phyloP scores from a whole-genome alignment of 2,113 vertebrate genomes.

The Axis porcinus region DNA sequence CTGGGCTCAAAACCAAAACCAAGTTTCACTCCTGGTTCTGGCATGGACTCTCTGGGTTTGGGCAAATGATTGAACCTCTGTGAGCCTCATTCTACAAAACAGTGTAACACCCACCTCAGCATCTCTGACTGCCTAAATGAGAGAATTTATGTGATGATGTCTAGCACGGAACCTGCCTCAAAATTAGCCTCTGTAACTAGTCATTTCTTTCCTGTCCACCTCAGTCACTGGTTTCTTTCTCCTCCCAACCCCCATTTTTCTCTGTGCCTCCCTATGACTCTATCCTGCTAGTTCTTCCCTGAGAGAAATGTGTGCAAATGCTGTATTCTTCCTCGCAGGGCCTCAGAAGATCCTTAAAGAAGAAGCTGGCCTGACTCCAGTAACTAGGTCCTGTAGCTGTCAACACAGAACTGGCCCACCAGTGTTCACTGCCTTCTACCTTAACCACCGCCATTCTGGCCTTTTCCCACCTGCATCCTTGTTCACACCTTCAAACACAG shows the following conservation, averaged over 20 bases:
- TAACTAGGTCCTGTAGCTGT: neutral
- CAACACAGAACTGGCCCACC: rapidly evolving
- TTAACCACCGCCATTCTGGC: neutral
- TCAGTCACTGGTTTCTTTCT: neutral
- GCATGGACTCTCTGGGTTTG: neutral
- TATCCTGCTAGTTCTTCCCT: neutral
- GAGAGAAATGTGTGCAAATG: neutral
- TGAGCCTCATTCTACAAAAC: neutral
- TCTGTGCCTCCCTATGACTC: neutral
- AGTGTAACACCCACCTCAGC: too few relatives aligned
- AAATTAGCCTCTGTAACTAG: neutral
- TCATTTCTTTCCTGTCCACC: neutral
- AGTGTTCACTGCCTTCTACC: neutral
- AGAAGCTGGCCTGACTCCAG: neutral
- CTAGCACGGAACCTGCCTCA: neutral
- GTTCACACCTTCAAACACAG: neutral
- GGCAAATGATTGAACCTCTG: neutral
- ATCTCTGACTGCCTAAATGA: neutral
- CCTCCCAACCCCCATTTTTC: neutral
- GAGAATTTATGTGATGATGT: neutral
- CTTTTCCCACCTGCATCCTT: neutral
- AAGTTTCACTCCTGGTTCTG: neutral
- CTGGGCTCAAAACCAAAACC: neutral
- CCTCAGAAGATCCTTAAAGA: neutral
- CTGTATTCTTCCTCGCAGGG: neutral